A percentile compares a stretch with the other conserved stretches of the same genome.
Evolutionary conservation across 1,140 invertebrate genomes (phyloP).

Genomic region (Ostrea edulis): DNA sequence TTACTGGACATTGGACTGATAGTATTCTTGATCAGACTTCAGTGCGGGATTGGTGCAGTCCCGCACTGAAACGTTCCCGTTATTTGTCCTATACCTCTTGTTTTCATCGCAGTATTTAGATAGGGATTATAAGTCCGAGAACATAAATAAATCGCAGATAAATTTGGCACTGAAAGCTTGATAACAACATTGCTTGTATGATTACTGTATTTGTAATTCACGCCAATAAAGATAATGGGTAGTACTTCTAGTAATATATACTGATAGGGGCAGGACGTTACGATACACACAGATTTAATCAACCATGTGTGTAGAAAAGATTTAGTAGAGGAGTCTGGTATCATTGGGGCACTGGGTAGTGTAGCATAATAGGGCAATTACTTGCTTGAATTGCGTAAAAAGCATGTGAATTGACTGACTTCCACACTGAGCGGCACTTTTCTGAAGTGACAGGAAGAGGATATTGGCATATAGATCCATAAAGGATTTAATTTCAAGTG

Average conservation of each 20-base stretch:
- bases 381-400: constrained; percentile 1
- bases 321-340: background rate
- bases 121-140: background rate
- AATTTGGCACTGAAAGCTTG: background rate
- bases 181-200: background rate
- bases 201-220: constrained; percentile 5
- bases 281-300: background rate
- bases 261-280: background rate
- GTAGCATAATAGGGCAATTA: background rate
- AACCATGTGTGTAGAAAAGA: background rate
- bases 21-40: background rate
- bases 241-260: background rate
- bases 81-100: background rate
- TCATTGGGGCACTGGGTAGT: background rate
- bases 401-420: background rate
- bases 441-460: background rate
- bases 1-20: background rate
- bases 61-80: background rate
- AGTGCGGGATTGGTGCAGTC: background rate
- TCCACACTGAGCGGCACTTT: background rate
- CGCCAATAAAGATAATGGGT: constrained; percentile 11
- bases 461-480: background rate
- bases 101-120: constrained; percentile 30
- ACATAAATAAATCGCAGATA: constrained; percentile 29
- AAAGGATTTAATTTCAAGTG: background rate